phyloP scores from a whole-genome alignment of 2,113 vertebrate genomes.

The Mirounga angustirostris region DNA sequence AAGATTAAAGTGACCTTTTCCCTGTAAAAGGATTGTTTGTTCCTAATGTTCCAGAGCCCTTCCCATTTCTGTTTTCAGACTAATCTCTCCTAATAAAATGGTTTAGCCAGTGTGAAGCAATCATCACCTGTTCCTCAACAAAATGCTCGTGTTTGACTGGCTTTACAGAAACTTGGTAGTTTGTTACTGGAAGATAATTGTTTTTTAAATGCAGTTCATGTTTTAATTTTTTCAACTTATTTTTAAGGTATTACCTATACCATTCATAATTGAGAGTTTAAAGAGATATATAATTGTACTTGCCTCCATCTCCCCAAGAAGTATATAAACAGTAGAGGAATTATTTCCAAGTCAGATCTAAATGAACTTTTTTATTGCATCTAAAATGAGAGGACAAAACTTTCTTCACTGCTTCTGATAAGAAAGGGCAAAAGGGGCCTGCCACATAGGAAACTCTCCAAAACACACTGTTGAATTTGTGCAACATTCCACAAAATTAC shows the following conservation, averaged over 20 bases:
- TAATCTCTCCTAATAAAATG: not conserved
- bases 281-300: not conserved
- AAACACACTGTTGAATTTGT: not conserved
- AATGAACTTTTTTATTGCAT: not conserved
- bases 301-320: not conserved
- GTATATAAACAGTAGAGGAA: not conserved
- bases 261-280: not conserved
- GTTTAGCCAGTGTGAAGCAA: not conserved
- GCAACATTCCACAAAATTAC: not conserved
- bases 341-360: not conserved
- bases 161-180: not conserved
- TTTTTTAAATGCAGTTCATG: not conserved
- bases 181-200: not conserved
- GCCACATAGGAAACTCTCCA: not conserved
- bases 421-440: not conserved
- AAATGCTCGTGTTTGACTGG: not conserved
- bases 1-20: not conserved
- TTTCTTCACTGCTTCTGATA: not conserved
- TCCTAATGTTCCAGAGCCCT: not conserved
- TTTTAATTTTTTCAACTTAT: not conserved
- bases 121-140: not conserved
- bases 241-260: not conserved
- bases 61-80: not conserved
- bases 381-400: not conserved
- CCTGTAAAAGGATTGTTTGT: not conserved